These are phyloP conservation scores for Chromis chromis DNA, from an alignment of 2,797 vertebrate genomes.

Conservation along the genomic window DNA sequence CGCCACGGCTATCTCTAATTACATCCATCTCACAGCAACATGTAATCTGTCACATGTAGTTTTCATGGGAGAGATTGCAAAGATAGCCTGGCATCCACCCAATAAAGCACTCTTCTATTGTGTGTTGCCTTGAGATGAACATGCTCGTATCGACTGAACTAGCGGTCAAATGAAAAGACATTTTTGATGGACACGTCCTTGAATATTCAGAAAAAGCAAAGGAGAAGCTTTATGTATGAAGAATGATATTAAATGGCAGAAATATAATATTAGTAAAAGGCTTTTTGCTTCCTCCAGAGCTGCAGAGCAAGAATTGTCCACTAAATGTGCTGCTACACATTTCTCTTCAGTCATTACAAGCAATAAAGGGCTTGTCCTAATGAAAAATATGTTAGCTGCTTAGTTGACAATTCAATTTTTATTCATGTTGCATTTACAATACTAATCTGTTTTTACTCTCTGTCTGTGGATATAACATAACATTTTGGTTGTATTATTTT, in stretches of 20 bases:
- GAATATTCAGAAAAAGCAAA: background rate
- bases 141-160: slow-evolving; percentile 8
- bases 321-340: background rate
- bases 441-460: background rate
- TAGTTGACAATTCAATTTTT: background rate
- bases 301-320: background rate
- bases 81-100: slow-evolving; percentile 28
- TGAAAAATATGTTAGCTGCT: slow-evolving; percentile 17
- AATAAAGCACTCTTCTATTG: slow-evolving; percentile 12
- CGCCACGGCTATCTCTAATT: slow-evolving; percentile 15
- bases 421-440: background rate
- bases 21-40: slow-evolving; percentile 25
- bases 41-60: slow-evolving; percentile 28
- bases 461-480: background rate
- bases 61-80: slow-evolving; percentile 18
- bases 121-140: slow-evolving; percentile 35
- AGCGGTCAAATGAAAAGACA: background rate
- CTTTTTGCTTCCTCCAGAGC: background rate
- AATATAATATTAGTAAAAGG: background rate
- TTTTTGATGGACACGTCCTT: slow-evolving; percentile 7
- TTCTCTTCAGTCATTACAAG: background rate
- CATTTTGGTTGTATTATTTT: no score
- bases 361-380: background rate
- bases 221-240: background rate
- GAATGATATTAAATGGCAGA: slow-evolving; percentile 2